phyloP scores from a whole-genome alignment of 2,888 invertebrate genomes.

The Ommatoiulus sabulosus region DNA sequence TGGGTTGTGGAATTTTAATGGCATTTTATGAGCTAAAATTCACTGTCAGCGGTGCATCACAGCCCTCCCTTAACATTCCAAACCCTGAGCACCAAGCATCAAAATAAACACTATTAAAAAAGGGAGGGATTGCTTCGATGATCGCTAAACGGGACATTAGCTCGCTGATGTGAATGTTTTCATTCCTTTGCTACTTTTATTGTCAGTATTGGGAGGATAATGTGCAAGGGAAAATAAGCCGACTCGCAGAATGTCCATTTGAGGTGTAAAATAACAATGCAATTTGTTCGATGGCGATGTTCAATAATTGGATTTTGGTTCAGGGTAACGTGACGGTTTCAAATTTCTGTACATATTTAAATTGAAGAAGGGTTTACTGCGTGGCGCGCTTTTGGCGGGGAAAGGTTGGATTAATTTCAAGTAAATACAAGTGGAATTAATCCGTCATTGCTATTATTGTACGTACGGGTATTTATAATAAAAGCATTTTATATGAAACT shows the following conservation, averaged over 20 bases:
- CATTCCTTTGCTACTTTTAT: background rate
- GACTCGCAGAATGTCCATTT: background rate
- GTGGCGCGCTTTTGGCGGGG: background rate
- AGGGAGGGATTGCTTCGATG: background rate
- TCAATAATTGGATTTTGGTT: background rate
- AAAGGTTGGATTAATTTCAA: background rate
- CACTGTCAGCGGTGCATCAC: background rate
- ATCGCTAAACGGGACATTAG: background rate
- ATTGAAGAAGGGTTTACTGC: background rate
- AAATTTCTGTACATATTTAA: background rate
- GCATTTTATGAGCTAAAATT: background rate
- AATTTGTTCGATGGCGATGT: background rate
- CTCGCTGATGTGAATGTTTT: background rate
- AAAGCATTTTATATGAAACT: background rate
- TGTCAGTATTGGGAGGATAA: background rate
- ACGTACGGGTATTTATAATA: slow-evolving; percentile 24
- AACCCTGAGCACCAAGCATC: background rate
- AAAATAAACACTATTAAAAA: background rate
- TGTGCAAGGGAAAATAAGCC: background rate
- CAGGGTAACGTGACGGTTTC: background rate
- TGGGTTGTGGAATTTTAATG: background rate
- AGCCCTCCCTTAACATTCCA: background rate
- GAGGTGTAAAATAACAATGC: background rate
- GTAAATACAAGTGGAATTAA: background rate
- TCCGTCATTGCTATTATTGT: slow-evolving; percentile 13